phyloP scores from a whole-genome alignment of 1,140 invertebrate species.

The Drosophila truncata region DNA sequence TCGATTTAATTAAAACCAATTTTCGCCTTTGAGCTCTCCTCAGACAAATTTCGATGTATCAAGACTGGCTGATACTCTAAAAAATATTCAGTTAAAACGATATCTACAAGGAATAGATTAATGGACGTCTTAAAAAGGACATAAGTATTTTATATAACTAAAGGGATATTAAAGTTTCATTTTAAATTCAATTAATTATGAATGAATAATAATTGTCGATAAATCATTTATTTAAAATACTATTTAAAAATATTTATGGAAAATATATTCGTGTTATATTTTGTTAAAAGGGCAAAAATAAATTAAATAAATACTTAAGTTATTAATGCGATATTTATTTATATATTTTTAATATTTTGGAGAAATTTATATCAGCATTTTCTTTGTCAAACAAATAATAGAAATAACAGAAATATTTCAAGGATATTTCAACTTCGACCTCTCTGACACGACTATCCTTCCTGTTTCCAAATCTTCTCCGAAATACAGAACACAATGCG shows the following conservation, averaged over 20 bases:
- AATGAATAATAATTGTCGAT: too few species aligned
- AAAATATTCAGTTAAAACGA: not conserved
- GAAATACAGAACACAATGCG: slow-evolving; percentile 24
- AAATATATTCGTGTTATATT: too few species aligned
- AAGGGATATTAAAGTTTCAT: not conserved
- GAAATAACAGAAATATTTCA: not conserved
- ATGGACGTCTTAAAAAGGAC: not conserved
- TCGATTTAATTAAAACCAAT: slow-evolving; percentile 85
- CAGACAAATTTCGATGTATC: not conserved
- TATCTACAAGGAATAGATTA: not conserved
- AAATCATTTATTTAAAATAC: too few species aligned
- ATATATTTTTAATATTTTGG: not conserved
- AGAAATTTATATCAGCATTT: not conserved
- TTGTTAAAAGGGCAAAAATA: not conserved
- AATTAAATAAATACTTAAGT: not conserved
- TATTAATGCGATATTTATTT: not conserved
- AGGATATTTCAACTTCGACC: slow-evolving; percentile 4
- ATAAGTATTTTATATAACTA: not conserved
- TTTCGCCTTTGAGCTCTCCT: slow-evolving; percentile 68
- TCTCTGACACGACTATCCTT: too few species aligned
- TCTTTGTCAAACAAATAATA: not conserved
- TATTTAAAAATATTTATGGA: too few species aligned
- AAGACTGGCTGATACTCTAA: slow-evolving; percentile 2
- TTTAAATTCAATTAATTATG: not conserved
- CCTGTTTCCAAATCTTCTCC: not conserved